Percentiles rank a stretch among this genome's conserved stretches.
Conservation (phyloP, 2,113 vertebrate genomes). For the Nanger granti region DNA sequence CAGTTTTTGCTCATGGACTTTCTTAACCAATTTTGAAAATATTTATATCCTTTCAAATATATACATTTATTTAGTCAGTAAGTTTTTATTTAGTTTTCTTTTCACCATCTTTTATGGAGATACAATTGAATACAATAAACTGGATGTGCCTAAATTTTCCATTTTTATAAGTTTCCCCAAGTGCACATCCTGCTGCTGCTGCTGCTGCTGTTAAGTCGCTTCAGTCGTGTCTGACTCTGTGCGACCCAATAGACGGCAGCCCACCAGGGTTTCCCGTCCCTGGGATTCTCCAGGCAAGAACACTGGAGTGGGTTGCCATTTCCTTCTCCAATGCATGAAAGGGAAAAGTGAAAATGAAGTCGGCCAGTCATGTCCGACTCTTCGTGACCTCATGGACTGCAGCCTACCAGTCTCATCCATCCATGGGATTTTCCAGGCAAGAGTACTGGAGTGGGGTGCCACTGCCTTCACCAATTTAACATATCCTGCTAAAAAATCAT, state of each 20-base stretch:
- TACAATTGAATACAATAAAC: background rate
- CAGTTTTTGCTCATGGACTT: background rate
- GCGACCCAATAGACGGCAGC: accelerated
- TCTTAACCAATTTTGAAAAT: background rate
- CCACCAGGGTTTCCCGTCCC: accelerated
- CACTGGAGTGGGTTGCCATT: too few species aligned
- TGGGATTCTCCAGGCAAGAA: too few species aligned
- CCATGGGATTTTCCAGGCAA: too few species aligned
- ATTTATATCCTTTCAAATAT: background rate
- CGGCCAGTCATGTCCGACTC: too few species aligned
- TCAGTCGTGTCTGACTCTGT: too few species aligned
- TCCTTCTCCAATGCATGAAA: too few species aligned
- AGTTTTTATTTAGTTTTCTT: background rate
- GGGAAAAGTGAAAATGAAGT: too few species aligned
- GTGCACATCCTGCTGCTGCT: background rate
- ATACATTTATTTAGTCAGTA: background rate
- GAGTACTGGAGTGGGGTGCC: too few species aligned
- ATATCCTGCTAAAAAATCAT: background rate
- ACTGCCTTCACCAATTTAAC: too few species aligned
- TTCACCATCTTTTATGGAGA: background rate
- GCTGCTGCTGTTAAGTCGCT: too few species aligned
- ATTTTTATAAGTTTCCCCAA: background rate
- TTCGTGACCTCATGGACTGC: too few species aligned
- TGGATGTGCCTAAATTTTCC: background rate
- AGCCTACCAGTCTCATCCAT: too few species aligned